A percentile compares a stretch with the other conserved stretches of the same genome.
phyloP scores from a whole-genome alignment of 2,113 vertebrate species.

The Albula goreensis region DNA sequence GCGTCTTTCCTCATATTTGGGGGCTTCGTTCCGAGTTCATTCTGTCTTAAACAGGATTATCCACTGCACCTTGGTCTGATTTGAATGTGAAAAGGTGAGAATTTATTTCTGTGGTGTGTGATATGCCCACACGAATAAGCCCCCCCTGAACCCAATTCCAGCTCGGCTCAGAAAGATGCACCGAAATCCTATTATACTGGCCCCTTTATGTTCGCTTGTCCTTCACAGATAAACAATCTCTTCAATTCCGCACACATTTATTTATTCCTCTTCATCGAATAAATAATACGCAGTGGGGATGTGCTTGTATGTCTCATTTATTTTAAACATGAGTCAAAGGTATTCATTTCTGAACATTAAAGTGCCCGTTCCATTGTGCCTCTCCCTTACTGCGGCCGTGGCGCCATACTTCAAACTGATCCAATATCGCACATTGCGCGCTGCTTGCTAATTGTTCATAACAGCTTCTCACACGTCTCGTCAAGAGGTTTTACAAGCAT shows the following conservation, averaged over 20 bases:
- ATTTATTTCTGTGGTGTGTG: conserved; percentile 74
- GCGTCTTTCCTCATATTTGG: conserved; percentile 46
- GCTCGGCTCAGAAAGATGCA: conserved; percentile 57
- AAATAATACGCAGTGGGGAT: conserved; percentile 49
- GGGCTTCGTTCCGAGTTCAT: conserved; percentile 64
- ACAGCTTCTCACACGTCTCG: conserved; percentile 57
- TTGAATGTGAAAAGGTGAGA: conserved; percentile 79
- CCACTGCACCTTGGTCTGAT: conserved; percentile 74
- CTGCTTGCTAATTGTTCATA: conserved; percentile 69
- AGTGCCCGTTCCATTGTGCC: conserved; percentile 52
- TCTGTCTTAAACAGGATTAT: conserved; percentile 76
- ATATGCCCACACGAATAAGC: conserved; percentile 73
- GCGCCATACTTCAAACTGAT: conserved; percentile 60
- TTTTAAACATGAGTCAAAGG: conserved; percentile 50
- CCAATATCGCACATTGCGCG: conserved; percentile 67
- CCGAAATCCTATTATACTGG: conserved; percentile 71
- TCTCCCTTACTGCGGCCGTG: conserved; percentile 61
- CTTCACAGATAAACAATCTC: conserved; percentile 55
- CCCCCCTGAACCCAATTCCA: conserved; percentile 73
- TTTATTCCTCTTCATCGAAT: conserved; percentile 61
- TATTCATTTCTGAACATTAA: conserved; percentile 55
- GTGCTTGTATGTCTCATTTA: conserved; percentile 60
- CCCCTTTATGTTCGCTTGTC: conserved; percentile 66
- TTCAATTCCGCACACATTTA: conserved; percentile 60
- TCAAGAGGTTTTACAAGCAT: conserved; percentile 61